A percentile compares a stretch with the other conserved stretches of the same genome.
Evolutionary conservation across 2,888 invertebrate genomes (phyloP).

Genomic region (Antheraea yamamai): DNA sequence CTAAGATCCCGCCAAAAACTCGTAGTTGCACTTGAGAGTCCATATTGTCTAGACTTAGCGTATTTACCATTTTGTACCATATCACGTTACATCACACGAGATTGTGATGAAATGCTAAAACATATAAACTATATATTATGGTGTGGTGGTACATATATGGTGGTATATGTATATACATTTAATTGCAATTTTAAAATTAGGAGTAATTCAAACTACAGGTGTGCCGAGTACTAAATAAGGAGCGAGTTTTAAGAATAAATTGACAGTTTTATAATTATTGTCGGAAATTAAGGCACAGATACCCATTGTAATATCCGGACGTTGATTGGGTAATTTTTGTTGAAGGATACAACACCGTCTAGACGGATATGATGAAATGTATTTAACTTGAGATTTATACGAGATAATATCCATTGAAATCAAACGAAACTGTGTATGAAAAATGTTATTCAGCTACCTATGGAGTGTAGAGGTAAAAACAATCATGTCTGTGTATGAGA

Average conservation of each 20-base stretch:
- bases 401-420: background rate
- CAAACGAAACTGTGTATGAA: too few relatives aligned
- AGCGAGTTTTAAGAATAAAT: conserved; percentile 1
- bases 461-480: too few relatives aligned
- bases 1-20: too few relatives aligned
- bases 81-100: too few relatives aligned
- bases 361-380: conserved; percentile 7
- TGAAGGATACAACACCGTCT: conserved; percentile 10
- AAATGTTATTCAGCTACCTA: too few relatives aligned
- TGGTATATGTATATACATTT: background rate
- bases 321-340: conserved; percentile 6
- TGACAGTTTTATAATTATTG: conserved; percentile 5
- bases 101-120: too few relatives aligned
- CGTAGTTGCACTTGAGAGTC: too few relatives aligned
- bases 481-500: too few relatives aligned
- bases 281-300: conserved; percentile 11
- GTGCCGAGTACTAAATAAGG: background rate
- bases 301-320: conserved; percentile 7
- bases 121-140: too few relatives aligned
- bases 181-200: background rate
- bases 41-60: too few relatives aligned
- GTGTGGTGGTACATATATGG: too few relatives aligned
- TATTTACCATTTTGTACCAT: too few relatives aligned
- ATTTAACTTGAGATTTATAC: background rate
- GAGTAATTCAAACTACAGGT: background rate